Evolutionary conservation across 92 coral and sea anemone species (phyloP).

Genomic region (Palythoa grandis): DNA sequence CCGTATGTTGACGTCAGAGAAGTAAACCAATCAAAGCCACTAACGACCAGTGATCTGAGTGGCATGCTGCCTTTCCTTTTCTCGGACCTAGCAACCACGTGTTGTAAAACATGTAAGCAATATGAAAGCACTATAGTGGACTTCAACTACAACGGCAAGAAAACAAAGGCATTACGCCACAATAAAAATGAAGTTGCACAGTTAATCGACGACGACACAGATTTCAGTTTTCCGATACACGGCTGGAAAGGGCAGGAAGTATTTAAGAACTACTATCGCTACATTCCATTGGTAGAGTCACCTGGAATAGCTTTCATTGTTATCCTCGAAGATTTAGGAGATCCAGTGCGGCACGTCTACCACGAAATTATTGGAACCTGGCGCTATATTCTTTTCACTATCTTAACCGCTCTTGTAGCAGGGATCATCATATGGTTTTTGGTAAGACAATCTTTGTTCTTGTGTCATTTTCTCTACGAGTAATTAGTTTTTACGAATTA

Average conservation of each 20-base stretch:
- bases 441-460: conserved; percentile 45
- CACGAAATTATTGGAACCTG: conserved; percentile 54
- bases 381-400: conserved; percentile 65
- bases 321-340: conserved; percentile 45
- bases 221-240: conserved; percentile 76
- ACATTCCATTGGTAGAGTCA: conserved; percentile 71
- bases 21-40: conserved; percentile 1
- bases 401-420: conserved; percentile 58
- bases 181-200: conserved; percentile 58
- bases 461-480: too few relatives aligned
- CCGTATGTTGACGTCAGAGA: conserved; percentile 67
- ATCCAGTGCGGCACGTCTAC: conserved; percentile 50
- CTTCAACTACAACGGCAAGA: conserved; percentile 69
- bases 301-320: conserved; percentile 81
- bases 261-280: conserved; percentile 60
- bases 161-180: conserved; percentile 52
- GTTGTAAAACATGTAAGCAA: conserved; percentile 72
- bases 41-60: conserved; percentile 47
- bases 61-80: conserved; percentile 80
- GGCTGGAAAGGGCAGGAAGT: conserved; percentile 78
- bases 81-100: conserved; percentile 63
- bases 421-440: conserved; percentile 76
- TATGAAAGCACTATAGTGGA: conserved; percentile 76
- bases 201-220: conserved; percentile 51
- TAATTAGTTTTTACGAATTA: too few relatives aligned